These are phyloP conservation scores for Caretta caretta DNA, from an alignment of 2,113 vertebrate species.

Conservation along the genomic window DNA sequence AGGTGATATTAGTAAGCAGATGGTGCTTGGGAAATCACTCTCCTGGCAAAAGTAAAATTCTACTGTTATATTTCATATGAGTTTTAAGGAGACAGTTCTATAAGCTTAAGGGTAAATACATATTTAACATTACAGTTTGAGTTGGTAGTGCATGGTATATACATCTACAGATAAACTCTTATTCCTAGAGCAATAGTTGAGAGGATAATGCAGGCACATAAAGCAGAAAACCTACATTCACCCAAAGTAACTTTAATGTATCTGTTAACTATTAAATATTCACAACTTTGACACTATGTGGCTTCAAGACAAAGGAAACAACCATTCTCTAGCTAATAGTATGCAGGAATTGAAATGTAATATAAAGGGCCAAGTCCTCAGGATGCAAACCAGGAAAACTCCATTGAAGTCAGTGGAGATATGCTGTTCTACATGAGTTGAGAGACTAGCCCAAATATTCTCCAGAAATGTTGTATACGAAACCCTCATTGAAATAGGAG, in stretches of 20 bases:
- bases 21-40: constrained; percentile 32
- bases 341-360: not conserved
- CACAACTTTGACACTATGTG: not conserved
- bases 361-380: not conserved
- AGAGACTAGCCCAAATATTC: not conserved
- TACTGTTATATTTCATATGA: constrained; percentile 20
- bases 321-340: not conserved
- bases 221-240: not conserved
- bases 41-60: constrained; percentile 50
- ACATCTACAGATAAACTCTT: not conserved
- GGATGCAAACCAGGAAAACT: not conserved
- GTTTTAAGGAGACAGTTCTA: constrained; percentile 27
- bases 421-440: not conserved
- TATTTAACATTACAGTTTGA: constrained; percentile 27
- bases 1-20: constrained; percentile 36
- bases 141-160: not conserved
- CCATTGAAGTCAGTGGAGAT: not conserved
- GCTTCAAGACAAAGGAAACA: not conserved
- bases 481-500: not conserved
- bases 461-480: fast-evolving
- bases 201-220: not conserved
- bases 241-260: not conserved
- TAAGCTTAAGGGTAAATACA: constrained; percentile 16
- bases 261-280: not conserved
- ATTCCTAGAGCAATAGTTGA: not conserved